Evolutionary conservation across 2,888 invertebrate genomes (phyloP), one percentile per base, ranked within the genome.

Genomic region (Sesia bembeciformis): DNA sequence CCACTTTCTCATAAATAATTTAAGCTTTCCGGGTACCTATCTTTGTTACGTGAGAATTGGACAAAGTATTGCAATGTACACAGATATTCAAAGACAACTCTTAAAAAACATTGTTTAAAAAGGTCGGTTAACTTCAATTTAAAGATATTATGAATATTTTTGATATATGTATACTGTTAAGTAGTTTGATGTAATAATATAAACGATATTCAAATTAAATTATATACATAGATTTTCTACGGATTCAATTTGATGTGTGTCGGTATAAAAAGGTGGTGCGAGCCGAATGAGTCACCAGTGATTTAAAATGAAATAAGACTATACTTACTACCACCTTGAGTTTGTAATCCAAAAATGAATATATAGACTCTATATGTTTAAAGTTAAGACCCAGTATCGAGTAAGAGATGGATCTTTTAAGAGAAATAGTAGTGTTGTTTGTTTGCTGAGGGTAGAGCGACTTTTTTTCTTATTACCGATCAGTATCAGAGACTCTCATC

Each of bases 231-330:
- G 57, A n/a, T 49, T 49, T 49, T 40, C 38, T 59, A 62, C 62
- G 66, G 64, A 68, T 68, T 68, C 70, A 68, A 72, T 74, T 72
- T 62, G 62, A 68, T 62, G 60, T 60, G 66, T 64, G 68, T 61
- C 70, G 70, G 72, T 67, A 75, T 76, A 76, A 76, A 79, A 76
- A 76, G 68, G 68, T 66, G 71, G 71, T 65, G 67, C 68, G 67
- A 70, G 74, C 63, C 65, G 68, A 82, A 83, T 81, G 81, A 83
- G 81, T 83, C 82, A 83, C 81, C 74, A 76, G 72, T 74, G 74
- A 80, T 80, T 83, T 79, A 70, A 80, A 80, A 80, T 74, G 23
- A 70, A 79, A 81, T 78, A 77, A 77, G 71, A 71, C 58, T 52
- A 49, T 57, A 70, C 67, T 63, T 62, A 61, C 57, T 57, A 58